A percentile compares a stretch with the other conserved stretches of the same genome.
These are phyloP conservation scores for Leptopilina myrica DNA, from an alignment of 2,888 invertebrate species.

Conservation along the genomic window DNA sequence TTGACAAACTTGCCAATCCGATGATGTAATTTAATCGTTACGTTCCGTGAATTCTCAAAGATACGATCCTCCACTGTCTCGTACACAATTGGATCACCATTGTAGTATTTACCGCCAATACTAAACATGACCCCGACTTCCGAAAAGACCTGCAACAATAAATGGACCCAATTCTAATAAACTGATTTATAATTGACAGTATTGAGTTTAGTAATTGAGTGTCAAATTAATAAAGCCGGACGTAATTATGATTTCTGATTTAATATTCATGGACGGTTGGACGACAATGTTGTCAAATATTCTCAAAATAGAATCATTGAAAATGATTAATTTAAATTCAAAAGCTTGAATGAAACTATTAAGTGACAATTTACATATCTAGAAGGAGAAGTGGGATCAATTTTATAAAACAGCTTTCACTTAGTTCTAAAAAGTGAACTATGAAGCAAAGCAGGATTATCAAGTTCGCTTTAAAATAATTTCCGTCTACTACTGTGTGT, in stretches of 20 bases:
- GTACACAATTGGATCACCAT: slow-evolving; percentile 86
- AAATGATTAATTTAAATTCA: background rate
- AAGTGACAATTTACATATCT: background rate
- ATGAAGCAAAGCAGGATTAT: slow-evolving; percentile 11
- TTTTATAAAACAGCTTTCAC: slow-evolving; percentile 18
- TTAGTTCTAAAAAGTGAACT: background rate
- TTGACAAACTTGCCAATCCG: slow-evolving; percentile 89
- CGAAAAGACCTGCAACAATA: slow-evolving; percentile 84
- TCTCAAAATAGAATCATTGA: no score
- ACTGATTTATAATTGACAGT: background rate
- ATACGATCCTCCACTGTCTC: slow-evolving; percentile 86
- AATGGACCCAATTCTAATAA: background rate
- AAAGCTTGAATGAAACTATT: background rate
- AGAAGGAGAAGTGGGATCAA: slow-evolving; percentile 6
- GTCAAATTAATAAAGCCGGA: background rate
- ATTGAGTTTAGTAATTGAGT: background rate
- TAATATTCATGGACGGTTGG: no score
- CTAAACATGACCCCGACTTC: slow-evolving; percentile 88
- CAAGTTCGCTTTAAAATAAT: slow-evolving; percentile 16
- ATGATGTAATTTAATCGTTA: slow-evolving; percentile 89
- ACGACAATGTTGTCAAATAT: no score
- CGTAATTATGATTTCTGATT: no score
- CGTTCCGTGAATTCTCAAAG: slow-evolving; percentile 89
- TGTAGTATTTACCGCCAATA: slow-evolving; percentile 87
- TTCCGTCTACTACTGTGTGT: slow-evolving; percentile 2